A percentile compares a stretch with the other conserved stretches of the same genome.
These are phyloP conservation scores for Gila orcuttii DNA, from an alignment of 2,113 vertebrate species.

Conservation along the genomic window DNA sequence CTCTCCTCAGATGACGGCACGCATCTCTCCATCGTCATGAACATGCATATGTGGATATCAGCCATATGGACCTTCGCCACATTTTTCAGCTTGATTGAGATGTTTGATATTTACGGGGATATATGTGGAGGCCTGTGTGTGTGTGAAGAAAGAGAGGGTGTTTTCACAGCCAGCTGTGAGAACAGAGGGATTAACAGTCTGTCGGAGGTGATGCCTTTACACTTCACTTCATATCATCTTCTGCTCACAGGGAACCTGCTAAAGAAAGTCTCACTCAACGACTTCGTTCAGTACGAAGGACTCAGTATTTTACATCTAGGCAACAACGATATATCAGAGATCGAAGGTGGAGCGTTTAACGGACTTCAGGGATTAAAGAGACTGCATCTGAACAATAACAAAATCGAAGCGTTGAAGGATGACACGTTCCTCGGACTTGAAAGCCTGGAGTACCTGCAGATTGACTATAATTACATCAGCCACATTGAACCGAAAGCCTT, in stretches of 20 bases:
- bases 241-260: slow-evolving; percentile 92
- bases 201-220: slow-evolving; percentile 87
- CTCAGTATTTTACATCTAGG: slow-evolving; percentile 93
- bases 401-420: slow-evolving; percentile 89
- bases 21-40: slow-evolving; percentile 83
- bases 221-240: slow-evolving; percentile 88
- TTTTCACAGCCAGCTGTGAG: slow-evolving; percentile 93
- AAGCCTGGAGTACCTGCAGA: slow-evolving; percentile 94
- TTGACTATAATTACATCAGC: slow-evolving; percentile 97
- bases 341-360: slow-evolving; percentile 92
- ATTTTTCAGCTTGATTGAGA: slow-evolving; percentile 84
- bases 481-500: slow-evolving; percentile 88
- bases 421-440: slow-evolving; percentile 93
- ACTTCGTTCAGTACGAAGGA: slow-evolving; percentile 91
- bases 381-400: slow-evolving; percentile 96
- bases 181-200: slow-evolving; percentile 91
- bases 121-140: slow-evolving; percentile 91
- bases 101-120: slow-evolving; percentile 90
- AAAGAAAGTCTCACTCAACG: slow-evolving; percentile 86
- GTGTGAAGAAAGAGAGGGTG: slow-evolving; percentile 94
- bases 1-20: slow-evolving; percentile 72
- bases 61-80: slow-evolving; percentile 85
- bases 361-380: slow-evolving; percentile 90
- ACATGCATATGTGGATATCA: slow-evolving; percentile 96
- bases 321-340: slow-evolving; percentile 93